phyloP scores from a whole-genome alignment of 1,140 invertebrate species.

The Leptopilina clavipes region DNA sequence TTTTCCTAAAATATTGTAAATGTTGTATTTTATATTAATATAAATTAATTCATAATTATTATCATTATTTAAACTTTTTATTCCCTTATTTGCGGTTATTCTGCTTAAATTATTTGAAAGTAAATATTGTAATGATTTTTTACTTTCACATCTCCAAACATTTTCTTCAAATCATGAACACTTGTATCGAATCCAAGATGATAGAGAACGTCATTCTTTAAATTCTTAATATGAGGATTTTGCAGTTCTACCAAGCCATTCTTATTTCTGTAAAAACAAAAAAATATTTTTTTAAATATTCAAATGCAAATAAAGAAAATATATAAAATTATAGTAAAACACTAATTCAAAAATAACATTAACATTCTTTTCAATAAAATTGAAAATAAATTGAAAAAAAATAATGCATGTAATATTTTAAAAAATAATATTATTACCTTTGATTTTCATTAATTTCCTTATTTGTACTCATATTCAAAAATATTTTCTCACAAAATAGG shows the following conservation, averaged over 20 bases:
- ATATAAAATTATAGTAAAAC: neutral
- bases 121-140: slow-evolving; percentile 45
- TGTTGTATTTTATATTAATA: too few relatives aligned
- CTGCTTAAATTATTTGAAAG: neutral
- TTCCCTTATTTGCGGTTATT: too few relatives aligned
- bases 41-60: too few relatives aligned
- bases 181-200: slow-evolving; percentile 93
- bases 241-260: slow-evolving; percentile 88
- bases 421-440: too few relatives aligned
- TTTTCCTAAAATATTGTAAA: too few relatives aligned
- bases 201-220: slow-evolving; percentile 96
- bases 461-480: too few relatives aligned
- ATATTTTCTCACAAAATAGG: too few relatives aligned
- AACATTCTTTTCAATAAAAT: neutral
- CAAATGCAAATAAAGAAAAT: slow-evolving; percentile 6
- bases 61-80: neutral
- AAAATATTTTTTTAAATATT: neutral
- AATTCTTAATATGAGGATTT: slow-evolving; percentile 91
- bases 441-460: too few relatives aligned
- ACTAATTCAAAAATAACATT: too few relatives aligned
- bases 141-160: slow-evolving; percentile 98
- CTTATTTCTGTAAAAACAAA: slow-evolving; percentile 77
- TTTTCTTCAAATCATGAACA: slow-evolving; percentile 93
- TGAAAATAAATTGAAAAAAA: neutral
- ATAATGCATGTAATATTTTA: too few relatives aligned